These are phyloP conservation scores for Centroberyx gerrardi DNA, from an alignment of 2,797 vertebrate species.

Conservation along the genomic window DNA sequence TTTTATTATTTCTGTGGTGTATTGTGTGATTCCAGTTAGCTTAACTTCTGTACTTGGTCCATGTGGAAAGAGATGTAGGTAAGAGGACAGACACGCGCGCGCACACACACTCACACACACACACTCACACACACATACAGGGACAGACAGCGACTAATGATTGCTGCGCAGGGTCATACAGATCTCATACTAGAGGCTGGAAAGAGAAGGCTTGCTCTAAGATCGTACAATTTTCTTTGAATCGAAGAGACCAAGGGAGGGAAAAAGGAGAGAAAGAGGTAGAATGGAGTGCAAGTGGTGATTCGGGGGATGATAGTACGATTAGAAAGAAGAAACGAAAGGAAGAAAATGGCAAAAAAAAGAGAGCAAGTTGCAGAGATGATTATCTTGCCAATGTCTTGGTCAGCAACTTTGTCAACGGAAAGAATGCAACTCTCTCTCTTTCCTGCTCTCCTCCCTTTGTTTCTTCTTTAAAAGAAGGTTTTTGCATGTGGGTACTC, in stretches of 20 bases:
- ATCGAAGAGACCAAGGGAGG: conserved; percentile 1
- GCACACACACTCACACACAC: neutral
- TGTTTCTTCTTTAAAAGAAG: neutral
- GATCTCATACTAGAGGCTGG: neutral
- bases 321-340: neutral
- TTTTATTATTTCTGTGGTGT: neutral
- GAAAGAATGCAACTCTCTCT: neutral
- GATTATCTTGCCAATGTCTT: neutral
- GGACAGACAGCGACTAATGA: neutral
- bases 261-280: neutral
- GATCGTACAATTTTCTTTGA: conserved; percentile 1
- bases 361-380: conserved; percentile 17
- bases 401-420: neutral
- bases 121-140: too few species aligned
- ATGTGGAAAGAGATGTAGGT: conserved; percentile 29
- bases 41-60: conserved; percentile 27
- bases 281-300: neutral
- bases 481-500: conserved; percentile 18
- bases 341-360: neutral
- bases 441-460: neutral
- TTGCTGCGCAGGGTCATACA: conserved; percentile 14
- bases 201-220: conserved; percentile 2
- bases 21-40: conserved; percentile 50
- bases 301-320: neutral
- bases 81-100: neutral